Evolutionary conservation across 2,888 invertebrate species (phyloP).

Genomic region (Machimus rusticus): DNA sequence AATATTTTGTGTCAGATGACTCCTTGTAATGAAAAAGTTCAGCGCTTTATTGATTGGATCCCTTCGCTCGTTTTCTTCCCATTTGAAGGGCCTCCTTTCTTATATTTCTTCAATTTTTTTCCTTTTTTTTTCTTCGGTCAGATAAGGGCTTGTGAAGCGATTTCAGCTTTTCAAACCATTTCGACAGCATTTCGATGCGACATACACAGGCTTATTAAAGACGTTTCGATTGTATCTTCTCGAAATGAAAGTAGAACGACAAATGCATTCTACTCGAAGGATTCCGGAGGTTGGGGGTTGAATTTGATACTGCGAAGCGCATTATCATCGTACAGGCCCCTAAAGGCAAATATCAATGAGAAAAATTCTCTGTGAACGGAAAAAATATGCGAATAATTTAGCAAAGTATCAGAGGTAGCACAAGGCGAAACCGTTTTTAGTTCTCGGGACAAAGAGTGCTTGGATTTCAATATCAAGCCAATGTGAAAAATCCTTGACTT

Average conservation of each 20-base stretch:
- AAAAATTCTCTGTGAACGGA: background rate
- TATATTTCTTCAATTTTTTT: background rate
- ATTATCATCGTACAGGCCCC: background rate
- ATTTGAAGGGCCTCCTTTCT: background rate
- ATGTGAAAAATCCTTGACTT: background rate
- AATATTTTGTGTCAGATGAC: conserved; percentile 34
- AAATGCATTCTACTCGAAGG: background rate
- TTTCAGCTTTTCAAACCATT: background rate
- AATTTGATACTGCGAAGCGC: background rate
- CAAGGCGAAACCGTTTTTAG: background rate
- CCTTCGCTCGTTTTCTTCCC: background rate
- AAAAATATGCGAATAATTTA: background rate
- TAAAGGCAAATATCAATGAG: background rate
- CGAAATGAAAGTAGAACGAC: background rate
- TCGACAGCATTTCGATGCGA: background rate
- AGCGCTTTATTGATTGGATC: conserved; percentile 11
- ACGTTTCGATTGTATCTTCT: background rate
- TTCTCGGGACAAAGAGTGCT: background rate
- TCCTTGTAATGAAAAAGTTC: conserved; percentile 23
- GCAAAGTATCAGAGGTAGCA: background rate
- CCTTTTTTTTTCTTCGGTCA: background rate
- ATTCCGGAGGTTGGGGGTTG: background rate
- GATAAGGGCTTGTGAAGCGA: background rate
- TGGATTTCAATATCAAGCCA: background rate
- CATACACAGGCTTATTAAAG: background rate